Base-by-base conservation (phyloP, 2,888 invertebrate species). In the Tholera decimalis region DNA sequence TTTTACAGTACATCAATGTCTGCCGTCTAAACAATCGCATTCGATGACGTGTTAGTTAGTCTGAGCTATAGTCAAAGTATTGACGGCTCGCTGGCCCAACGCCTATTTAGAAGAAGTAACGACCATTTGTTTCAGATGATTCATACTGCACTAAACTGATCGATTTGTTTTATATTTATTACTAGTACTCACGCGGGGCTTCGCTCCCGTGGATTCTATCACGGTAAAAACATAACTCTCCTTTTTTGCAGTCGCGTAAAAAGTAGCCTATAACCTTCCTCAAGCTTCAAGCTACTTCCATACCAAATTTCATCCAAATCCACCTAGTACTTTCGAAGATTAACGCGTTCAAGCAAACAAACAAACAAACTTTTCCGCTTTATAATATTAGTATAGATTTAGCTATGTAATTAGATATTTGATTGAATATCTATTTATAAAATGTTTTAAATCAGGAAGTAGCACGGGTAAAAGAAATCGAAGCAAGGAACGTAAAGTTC, bases 41-140 rank as follows among this genome's bases (percentile, higher is more conserved):
- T 64, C 9, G 8, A 77, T 53, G 58, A 56, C 60, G 18, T 58
- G 55, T 63, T 49, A 35, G 54, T 70, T 46, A 47, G 44, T 35
- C 20, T 41, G 58, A 49, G 51, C n/a, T 18, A 20, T 37, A 43
- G 8, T 3, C 28, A 18, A 51, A 60, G 46, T 66, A 79, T 70
- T 77, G 76, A 77, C 76, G 75, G 79, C 47, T 64, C 0, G 30
- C 58, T 75, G 76, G 71, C 80, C n/a, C 20, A 20, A 20, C 60
- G 76, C 79, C 77, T 73, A 43, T 18, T 44, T 8, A 24, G 24
- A 44, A 15, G 24, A 49, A 28, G 6, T 18, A 20, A 22, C 7
- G 2, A 39, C 39, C 39, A 53, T 63, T 72, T 59, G 20, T 55
- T 39, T 5, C 6, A 43, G 33, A 73, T 73, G 78, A 73, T 24